Base-by-base conservation (phyloP, 2,113 vertebrate species). In the Hystrix brachyura region DNA sequence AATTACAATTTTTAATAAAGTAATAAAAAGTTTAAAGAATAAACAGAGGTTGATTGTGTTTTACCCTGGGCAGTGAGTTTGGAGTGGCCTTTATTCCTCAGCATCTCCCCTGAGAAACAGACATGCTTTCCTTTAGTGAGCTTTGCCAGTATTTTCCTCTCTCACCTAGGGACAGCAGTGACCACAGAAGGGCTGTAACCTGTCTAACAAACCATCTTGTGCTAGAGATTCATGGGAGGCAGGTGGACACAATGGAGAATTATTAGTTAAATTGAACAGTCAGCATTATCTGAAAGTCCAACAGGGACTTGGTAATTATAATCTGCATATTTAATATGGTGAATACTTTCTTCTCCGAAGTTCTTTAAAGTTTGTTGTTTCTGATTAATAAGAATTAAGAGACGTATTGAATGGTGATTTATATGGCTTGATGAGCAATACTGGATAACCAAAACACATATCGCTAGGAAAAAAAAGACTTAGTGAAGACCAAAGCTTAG, bases 311-410 rank as follows among this genome's bases (percentile, higher is more conserved):
- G 1, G 13, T 19, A 72, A 48, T 78, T 51, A 57, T 71, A 55
- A 53, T 53, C 11, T 38, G 6, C 38, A 55, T 92, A 51, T 29
- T 78, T 78, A 48, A 8, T 51, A 27, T 51, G 74, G 46, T 51
- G 51, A 3, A 51, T 48, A 23, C 32, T 59, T 80, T 43, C 76
- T 27, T 4, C 48, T 76, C 17, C n/a, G 8, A 48, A 84, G 78
- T 69, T 59, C 60, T 94, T 96, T 65, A 14, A 57, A 60, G 27
- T 17, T 27, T 67, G 15, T 29, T 86, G 38, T 82, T 96, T 95
- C 81, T 59, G 18, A 59, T 72, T 51, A 57, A 62, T 92, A 64
- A 46, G 71, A 10, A 38, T 72, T 0, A 65, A 78, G 38, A 60
- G 32, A 48, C 81, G 17, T 64, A 64, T 0, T 85, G 32, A 86